A percentile compares a stretch with the other conserved stretches of the same genome.
Conservation (phyloP, 2,113 vertebrate genomes). For the Gymnogyps californianus region DNA sequence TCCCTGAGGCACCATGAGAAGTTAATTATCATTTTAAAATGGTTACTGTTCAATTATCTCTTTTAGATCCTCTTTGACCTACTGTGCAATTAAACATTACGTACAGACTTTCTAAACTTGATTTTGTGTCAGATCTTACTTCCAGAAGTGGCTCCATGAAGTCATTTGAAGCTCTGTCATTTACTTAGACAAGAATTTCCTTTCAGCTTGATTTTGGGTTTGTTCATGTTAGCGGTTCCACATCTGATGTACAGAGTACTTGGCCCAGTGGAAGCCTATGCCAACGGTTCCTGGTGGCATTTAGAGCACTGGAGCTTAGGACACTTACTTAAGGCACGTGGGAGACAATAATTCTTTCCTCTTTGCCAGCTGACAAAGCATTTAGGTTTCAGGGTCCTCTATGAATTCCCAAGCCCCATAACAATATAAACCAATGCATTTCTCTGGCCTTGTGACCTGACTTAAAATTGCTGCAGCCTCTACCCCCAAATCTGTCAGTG, state of each 20-base stretch:
- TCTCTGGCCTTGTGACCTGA: not conserved
- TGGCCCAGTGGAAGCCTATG: not conserved
- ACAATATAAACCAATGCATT: not conserved
- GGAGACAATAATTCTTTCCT: not conserved
- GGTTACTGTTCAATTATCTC: not conserved
- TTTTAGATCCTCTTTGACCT: not conserved
- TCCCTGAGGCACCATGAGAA: not conserved
- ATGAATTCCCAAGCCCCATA: not conserved
- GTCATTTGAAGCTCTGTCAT: not conserved
- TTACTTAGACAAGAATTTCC: not conserved
- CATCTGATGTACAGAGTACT: not conserved
- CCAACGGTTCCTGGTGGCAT: not conserved
- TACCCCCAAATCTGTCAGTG: not conserved
- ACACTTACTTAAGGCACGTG: not conserved
- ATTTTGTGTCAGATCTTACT: not conserved
- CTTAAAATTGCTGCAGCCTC: not conserved
- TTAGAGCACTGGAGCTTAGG: not conserved
- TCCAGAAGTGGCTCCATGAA: not conserved
- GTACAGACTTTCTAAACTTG: not conserved
- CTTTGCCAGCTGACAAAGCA: not conserved
- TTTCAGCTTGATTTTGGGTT: not conserved
- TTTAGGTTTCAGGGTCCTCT: not conserved
- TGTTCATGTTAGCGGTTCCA: not conserved
- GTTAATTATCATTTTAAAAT: not conserved
- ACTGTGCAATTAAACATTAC: not conserved